phyloP scores from a whole-genome alignment of 2,888 invertebrate species.

The Ligdia adustata region DNA sequence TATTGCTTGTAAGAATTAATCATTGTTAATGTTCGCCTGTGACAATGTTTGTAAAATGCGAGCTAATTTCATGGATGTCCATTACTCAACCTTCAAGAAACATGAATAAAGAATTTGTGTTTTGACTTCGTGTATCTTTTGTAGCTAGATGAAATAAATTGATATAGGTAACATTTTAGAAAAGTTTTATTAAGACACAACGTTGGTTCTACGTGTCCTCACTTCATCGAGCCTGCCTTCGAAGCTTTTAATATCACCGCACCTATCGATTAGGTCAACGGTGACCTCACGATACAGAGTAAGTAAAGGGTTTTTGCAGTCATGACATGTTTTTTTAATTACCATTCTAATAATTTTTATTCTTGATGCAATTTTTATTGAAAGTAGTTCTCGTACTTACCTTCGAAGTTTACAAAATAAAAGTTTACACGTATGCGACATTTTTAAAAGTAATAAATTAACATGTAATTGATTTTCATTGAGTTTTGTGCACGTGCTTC shows the following conservation, averaged over 20 bases:
- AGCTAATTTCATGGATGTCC: slow-evolving; percentile 19
- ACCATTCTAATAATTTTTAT: slow-evolving; percentile 3
- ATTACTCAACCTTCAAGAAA: slow-evolving; percentile 31
- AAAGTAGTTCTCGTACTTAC: too few relatives aligned
- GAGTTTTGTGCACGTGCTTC: slow-evolving; percentile 1
- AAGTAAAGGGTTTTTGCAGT: slow-evolving; percentile 23
- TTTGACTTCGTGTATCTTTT: slow-evolving; percentile 14
- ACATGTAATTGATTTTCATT: too few relatives aligned
- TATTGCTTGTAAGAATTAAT: slow-evolving; percentile 46
- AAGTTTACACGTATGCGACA: too few relatives aligned
- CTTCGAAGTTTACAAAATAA: too few relatives aligned
- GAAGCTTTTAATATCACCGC: background rate
- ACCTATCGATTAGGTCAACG: slow-evolving; percentile 40
- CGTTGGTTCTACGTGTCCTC: too few relatives aligned
- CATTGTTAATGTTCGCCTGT: slow-evolving; percentile 38
- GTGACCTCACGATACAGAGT: slow-evolving; percentile 35
- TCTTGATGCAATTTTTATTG: too few relatives aligned
- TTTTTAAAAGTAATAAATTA: too few relatives aligned
- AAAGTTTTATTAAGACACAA: too few relatives aligned
- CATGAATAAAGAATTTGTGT: slow-evolving; percentile 11
- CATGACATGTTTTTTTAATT: slow-evolving; percentile 14
- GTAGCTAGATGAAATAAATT: background rate
- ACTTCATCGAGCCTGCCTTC: too few relatives aligned
- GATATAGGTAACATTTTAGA: background rate
- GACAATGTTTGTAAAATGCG: slow-evolving; percentile 31